phyloP scores from a whole-genome alignment of 2,113 vertebrate genomes.

The Sapajus apella region DNA sequence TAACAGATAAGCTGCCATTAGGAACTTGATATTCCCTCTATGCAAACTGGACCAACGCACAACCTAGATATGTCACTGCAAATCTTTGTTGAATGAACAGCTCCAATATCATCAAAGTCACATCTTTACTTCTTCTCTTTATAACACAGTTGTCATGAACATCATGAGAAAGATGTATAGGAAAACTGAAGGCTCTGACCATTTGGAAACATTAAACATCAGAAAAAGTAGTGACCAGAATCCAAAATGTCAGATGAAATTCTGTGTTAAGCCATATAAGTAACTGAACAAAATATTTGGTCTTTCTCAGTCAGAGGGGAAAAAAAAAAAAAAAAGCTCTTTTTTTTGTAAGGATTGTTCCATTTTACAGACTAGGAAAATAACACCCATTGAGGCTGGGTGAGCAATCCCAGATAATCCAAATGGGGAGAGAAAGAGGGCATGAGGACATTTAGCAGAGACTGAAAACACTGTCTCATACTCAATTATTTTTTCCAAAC shows the following conservation, averaged over 20 bases:
- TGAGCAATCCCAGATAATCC: background rate
- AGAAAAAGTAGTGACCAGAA: background rate
- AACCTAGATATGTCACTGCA: background rate
- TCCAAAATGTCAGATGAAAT: background rate
- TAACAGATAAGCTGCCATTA: background rate
- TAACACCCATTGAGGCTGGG: background rate
- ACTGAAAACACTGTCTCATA: background rate
- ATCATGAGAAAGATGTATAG: background rate
- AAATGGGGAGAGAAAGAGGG: background rate
- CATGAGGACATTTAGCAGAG: background rate
- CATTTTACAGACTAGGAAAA: background rate
- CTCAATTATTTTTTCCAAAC: background rate
- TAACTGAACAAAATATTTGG: background rate
- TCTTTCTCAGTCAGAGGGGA: background rate
- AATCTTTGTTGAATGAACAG: background rate
- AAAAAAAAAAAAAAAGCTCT: background rate
- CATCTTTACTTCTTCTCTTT: background rate
- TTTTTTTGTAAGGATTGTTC: background rate
- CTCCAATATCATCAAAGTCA: background rate
- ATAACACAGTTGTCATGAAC: background rate
- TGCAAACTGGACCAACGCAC: background rate
- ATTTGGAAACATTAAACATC: background rate
- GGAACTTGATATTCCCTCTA: background rate
- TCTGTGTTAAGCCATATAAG: background rate
- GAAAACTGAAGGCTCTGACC: background rate